Percentiles rank a stretch among this genome's conserved stretches.
Conservation (phyloP, 2,113 vertebrate genomes). For the Pachypanchax playfairii region DNA sequence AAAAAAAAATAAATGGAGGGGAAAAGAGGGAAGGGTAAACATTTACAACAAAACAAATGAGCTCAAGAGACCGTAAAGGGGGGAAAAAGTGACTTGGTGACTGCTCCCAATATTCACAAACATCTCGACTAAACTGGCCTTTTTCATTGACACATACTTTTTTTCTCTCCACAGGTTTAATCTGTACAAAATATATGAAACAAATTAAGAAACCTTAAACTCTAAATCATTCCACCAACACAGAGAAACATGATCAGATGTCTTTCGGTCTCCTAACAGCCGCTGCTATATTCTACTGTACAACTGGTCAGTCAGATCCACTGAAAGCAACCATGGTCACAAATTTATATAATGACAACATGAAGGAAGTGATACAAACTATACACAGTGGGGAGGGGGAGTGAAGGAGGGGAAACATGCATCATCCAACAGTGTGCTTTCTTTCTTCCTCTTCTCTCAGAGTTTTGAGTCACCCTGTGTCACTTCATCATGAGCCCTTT, state of each 20-base stretch:
- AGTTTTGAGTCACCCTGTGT: constrained; percentile 44
- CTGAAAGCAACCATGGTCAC: constrained; percentile 63
- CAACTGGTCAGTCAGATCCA: constrained; percentile 68
- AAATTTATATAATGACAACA: constrained; percentile 47
- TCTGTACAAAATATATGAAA: constrained; percentile 66
- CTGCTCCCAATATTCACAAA: constrained; percentile 71
- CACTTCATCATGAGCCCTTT: constrained; percentile 62
- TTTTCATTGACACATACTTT: constrained; percentile 53
- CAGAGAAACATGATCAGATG: constrained; percentile 30
- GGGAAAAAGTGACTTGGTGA: constrained; percentile 77
- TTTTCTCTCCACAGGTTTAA: constrained; percentile 69
- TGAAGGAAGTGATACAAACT: constrained; percentile 39
- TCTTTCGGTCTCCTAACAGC: constrained; percentile 41
- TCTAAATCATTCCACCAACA: constrained; percentile 51
- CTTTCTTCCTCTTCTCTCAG: constrained; percentile 42
- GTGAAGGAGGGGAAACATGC: constrained; percentile 34
- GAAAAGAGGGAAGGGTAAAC: constrained; percentile 4
- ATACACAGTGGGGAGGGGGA: constrained; percentile 28
- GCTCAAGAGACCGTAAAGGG: constrained; percentile 33
- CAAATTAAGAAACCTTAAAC: constrained; percentile 53
- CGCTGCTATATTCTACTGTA: constrained; percentile 64
- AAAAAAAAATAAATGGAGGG: constrained; percentile 9
- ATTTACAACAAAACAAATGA: constrained; percentile 66
- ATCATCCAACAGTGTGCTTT: constrained; percentile 66
- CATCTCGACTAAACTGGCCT: constrained; percentile 68